These are phyloP conservation scores for Cricetomys ansorgei DNA, from an alignment of 2,113 vertebrate genomes.

Conservation along the genomic window DNA sequence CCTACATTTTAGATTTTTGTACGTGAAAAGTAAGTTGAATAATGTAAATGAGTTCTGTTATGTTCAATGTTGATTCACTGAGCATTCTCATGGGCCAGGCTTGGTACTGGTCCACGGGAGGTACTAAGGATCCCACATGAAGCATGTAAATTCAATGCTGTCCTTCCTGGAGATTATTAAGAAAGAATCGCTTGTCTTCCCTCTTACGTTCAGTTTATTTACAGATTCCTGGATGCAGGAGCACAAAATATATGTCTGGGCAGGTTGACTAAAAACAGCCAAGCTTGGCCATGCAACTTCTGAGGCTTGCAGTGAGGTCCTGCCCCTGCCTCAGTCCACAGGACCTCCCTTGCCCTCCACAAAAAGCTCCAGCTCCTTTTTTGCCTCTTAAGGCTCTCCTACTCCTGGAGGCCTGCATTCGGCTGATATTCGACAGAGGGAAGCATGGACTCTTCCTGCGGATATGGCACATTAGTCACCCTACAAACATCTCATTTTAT, in stretches of 20 bases:
- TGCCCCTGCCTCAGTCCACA: background rate
- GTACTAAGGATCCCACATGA: background rate
- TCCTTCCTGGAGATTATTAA: background rate
- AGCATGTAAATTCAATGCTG: background rate
- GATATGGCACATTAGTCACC: conserved; percentile 44
- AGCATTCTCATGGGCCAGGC: background rate
- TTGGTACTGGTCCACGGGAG: background rate
- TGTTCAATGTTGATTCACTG: background rate
- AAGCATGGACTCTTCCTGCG: conserved; percentile 7
- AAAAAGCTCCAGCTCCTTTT: background rate
- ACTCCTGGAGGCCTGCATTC: conserved; percentile 11
- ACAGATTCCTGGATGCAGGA: conserved; percentile 18
- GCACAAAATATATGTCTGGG: background rate
- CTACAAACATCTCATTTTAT: conserved; percentile 70
- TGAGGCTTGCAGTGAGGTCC: background rate
- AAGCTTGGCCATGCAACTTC: background rate
- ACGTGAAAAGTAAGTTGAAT: background rate
- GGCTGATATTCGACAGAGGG: background rate
- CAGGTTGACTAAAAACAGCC: background rate
- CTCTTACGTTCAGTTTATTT: conserved; percentile 6
- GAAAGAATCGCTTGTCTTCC: background rate
- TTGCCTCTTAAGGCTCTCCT: background rate
- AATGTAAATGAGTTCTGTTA: background rate
- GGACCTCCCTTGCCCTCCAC: background rate
- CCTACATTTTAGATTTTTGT: background rate